Evolutionary conservation across 2,888 invertebrate species (phyloP), one percentile per base, ranked within the genome.

Genomic region (Yponomeuta malinellus): DNA sequence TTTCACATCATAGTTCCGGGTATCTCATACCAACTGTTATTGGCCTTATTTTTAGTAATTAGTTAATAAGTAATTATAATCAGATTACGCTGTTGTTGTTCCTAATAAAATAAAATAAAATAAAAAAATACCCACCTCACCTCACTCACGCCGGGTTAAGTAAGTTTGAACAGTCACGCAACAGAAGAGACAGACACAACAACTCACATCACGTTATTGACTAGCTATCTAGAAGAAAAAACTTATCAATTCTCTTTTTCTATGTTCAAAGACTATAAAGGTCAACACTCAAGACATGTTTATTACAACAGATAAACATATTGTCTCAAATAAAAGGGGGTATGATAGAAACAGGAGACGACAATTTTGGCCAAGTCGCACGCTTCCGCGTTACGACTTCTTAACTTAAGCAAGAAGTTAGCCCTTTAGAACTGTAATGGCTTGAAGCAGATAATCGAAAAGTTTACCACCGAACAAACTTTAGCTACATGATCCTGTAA

Each of bases 401-500:
- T 59, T 37, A 84, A 88, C 84, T 87, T 86, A 75, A 37, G 78
- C 78, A 15, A 43, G 23, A 70, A 84, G 82, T 85, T 79, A 76
- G 79, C 80, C 83, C 83, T 84, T 83, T 81, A 78, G 81, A 86
- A 85, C 83, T 85, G 83, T 86, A 86, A 87, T 86, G 81, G 82
- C 78, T 84, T 78, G 77, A 81, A 85, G 83, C 77, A 85, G 85
- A 87, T 87, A 86, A 88, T 87, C 87, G 85, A 75, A 79, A 84
- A 87, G 83, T 87, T 88, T 85, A 85, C 82, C 81, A 81, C 79
- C 76, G 75, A 79, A 77, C 79, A 78, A 86, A 87, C 82, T 88
- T 82, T 71, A 72, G 79, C 85, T 82, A 85, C 81, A 79, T 79
- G 79, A 85, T 84, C 80, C 52, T 77, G 73, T 82, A 84, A 86